These are phyloP conservation scores for Eriosoma lanigerum DNA, from an alignment of 1,140 invertebrate species.

Conservation along the genomic window DNA sequence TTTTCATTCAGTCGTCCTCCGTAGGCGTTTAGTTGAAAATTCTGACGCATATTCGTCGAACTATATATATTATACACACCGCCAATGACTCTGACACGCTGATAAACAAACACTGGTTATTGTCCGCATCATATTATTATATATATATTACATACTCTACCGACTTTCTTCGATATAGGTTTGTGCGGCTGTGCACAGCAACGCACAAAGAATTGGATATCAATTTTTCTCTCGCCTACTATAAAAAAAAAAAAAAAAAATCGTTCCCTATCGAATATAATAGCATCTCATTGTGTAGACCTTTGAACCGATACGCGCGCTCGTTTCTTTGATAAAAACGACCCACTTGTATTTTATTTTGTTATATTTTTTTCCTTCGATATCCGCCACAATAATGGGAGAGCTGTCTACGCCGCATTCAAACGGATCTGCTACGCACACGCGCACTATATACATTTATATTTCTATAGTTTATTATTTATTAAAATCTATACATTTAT, in stretches of 20 bases:
- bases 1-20: neutral
- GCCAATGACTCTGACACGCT: neutral
- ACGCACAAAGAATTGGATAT: neutral
- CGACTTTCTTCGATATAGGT: constrained; percentile 44
- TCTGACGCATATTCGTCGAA: neutral
- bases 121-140: constrained; percentile 7
- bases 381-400: constrained; percentile 8
- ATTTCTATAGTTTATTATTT: neutral
- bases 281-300: constrained; percentile 24
- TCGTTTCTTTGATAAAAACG: constrained; percentile 44
- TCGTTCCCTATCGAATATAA: constrained; percentile 8
- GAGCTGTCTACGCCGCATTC: constrained; percentile 24
- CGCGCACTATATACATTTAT: neutral
- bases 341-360: constrained; percentile 41
- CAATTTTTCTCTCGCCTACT: constrained; percentile 46
- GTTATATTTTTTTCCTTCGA: neutral
- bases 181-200: no score
- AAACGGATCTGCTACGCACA: constrained; percentile 16
- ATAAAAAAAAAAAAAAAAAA: neutral
- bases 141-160: neutral
- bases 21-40: neutral
- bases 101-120: constrained; percentile 23
- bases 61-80: no score
- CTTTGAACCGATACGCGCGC: constrained; percentile 10
- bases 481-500: neutral